A percentile compares a stretch with the other conserved stretches of the same genome.
Conservation (phyloP, 2,888 invertebrate species). For the Epistrophe eligans region DNA sequence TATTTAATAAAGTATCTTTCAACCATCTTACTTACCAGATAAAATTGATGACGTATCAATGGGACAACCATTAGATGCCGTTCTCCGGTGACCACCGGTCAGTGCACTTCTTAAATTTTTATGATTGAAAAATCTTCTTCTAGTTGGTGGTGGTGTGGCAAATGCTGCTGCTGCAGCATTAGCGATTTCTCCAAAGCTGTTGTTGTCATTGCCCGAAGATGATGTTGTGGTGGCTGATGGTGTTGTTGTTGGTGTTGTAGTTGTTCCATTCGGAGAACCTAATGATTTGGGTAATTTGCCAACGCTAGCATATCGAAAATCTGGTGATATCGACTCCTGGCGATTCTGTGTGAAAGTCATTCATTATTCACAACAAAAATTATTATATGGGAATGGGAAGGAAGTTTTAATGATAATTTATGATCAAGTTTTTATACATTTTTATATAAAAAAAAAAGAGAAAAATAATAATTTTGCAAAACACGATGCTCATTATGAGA, state of each 20-base stretch:
- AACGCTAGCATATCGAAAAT: slow-evolving; percentile 82
- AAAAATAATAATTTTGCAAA: slow-evolving; percentile 28
- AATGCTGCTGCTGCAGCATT: slow-evolving; percentile 88
- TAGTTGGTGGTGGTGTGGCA: slow-evolving; percentile 91
- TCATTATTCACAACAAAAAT: slow-evolving; percentile 14
- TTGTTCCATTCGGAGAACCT: slow-evolving; percentile 65
- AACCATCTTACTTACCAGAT: slow-evolving; percentile 79
- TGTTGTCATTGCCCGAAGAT: slow-evolving; percentile 79
- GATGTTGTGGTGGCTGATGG: slow-evolving; percentile 63
- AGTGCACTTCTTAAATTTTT: slow-evolving; percentile 92
- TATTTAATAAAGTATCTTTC: neutral
- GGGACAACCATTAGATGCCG: slow-evolving; percentile 84
- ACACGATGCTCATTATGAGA: slow-evolving; percentile 41
- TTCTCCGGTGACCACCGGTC: slow-evolving; percentile 83
- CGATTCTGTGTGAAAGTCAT: slow-evolving; percentile 78
- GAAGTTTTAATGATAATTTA: slow-evolving; percentile 34
- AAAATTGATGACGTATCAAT: slow-evolving; percentile 82
- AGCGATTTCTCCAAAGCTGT: slow-evolving; percentile 83
- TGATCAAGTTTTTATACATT: slow-evolving; percentile 31
- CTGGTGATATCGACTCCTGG: slow-evolving; percentile 83
- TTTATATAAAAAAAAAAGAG: slow-evolving; percentile 29
- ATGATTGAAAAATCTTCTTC: slow-evolving; percentile 92
- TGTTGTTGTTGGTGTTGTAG: slow-evolving; percentile 43
- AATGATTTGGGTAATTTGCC: slow-evolving; percentile 81
- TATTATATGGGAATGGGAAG: neutral